Percentiles rank a stretch among this genome's conserved stretches.
phyloP scores from a whole-genome alignment of 2,888 invertebrate genomes.

The Seira ritae region DNA sequence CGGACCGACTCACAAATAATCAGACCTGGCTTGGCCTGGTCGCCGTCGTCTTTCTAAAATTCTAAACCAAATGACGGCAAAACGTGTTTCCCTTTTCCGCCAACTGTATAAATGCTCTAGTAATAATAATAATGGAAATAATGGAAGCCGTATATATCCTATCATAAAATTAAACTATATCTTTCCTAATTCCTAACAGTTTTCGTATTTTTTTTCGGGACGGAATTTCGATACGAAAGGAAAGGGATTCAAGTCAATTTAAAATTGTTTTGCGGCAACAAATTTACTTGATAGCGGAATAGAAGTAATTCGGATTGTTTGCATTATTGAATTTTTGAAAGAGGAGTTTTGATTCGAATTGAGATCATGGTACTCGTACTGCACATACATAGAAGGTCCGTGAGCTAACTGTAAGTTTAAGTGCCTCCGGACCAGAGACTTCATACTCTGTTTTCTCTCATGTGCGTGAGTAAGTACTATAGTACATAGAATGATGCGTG shows the following conservation, averaged over 20 bases:
- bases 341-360: no score
- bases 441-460: no score
- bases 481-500: no score
- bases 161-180: background rate
- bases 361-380: no score
- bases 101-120: background rate
- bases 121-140: background rate
- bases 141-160: background rate
- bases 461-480: no score
- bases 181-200: background rate
- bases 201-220: background rate
- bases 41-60: slow-evolving; percentile 24
- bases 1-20: no score
- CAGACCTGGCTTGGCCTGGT: no score
- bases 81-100: slow-evolving; percentile 60
- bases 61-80: slow-evolving; percentile 68
- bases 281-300: background rate
- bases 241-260: background rate
- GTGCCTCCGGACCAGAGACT: no score
- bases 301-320: background rate
- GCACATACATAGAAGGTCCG: no score
- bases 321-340: slow-evolving; percentile 7
- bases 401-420: no score
- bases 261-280: background rate
- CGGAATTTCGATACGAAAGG: background rate